A percentile compares a stretch with the other conserved stretches of the same genome.
These are phyloP conservation scores for Oconnorella tubifera DNA, from an alignment of 2,888 invertebrate species.

Conservation along the genomic window DNA sequence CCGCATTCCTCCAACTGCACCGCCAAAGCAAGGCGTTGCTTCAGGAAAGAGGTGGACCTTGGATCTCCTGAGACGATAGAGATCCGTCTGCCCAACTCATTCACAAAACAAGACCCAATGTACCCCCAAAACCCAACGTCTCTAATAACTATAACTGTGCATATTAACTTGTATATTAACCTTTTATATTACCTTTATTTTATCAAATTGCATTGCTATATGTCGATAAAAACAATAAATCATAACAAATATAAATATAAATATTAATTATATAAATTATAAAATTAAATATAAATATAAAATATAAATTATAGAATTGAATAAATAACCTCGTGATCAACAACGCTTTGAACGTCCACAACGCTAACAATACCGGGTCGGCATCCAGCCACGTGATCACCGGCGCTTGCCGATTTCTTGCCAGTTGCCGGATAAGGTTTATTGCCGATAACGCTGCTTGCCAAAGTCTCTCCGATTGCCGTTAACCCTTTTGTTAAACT, in stretches of 20 bases:
- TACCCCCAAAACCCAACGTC: too few relatives aligned
- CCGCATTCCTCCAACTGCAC: too few relatives aligned
- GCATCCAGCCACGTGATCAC: conserved; percentile 39
- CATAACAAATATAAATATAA: neutral
- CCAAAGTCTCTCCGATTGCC: conserved; percentile 80
- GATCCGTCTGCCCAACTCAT: too few relatives aligned
- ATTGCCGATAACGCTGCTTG: conserved; percentile 76
- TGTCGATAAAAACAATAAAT: neutral
- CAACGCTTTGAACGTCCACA: conserved; percentile 63
- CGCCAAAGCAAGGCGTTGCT: too few relatives aligned
- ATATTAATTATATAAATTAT: neutral
- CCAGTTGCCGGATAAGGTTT: conserved; percentile 43
- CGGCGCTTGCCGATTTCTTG: conserved; percentile 36
- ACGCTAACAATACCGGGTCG: conserved; percentile 81
- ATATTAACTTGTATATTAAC: too few relatives aligned
- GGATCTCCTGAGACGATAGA: too few relatives aligned
- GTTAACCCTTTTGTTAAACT: conserved; percentile 84
- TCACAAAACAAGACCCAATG: too few relatives aligned
- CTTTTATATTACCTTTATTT: too few relatives aligned
- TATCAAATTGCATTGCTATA: neutral
- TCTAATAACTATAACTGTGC: too few relatives aligned
- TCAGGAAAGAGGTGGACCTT: too few relatives aligned
- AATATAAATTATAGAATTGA: too few relatives aligned
- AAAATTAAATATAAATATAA: too few relatives aligned
- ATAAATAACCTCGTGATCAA: conserved; percentile 28